These are phyloP conservation scores for Myotis vivesi DNA, from an alignment of 2,797 vertebrate genomes.

Conservation along the genomic window DNA sequence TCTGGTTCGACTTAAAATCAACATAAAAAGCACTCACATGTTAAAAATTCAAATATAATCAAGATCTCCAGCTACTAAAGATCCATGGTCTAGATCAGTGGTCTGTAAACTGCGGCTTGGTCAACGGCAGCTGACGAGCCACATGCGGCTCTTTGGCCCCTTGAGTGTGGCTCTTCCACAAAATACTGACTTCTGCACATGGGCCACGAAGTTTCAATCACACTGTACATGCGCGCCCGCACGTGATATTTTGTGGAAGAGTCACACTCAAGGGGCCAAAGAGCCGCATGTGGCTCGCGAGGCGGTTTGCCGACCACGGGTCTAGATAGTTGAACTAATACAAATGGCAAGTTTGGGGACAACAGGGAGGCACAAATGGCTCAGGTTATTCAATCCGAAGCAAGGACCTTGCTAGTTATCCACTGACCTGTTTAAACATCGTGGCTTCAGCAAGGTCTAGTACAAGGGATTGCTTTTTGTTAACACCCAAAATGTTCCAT, in stretches of 20 bases:
- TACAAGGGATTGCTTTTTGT: neutral
- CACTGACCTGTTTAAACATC: neutral
- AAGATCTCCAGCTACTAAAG: constrained; percentile 30
- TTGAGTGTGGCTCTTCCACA: no score
- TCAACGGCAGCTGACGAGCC: accelerated
- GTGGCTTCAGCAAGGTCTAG: neutral
- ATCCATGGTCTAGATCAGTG: neutral
- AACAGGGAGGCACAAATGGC: neutral
- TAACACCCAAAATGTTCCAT: neutral
- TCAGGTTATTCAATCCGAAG: neutral
- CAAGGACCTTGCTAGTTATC: neutral
- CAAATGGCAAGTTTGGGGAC: neutral
- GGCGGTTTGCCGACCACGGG: neutral
- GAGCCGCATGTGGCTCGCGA: no score
- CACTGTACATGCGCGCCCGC: no score
- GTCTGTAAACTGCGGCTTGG: no score
- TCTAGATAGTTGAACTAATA: constrained; percentile 14
- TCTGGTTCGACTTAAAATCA: constrained; percentile 43
- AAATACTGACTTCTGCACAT: no score
- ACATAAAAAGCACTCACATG: neutral
- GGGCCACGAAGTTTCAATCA: no score
- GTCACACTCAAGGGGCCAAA: no score
- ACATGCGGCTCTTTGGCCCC: no score
- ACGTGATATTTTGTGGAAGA: no score
- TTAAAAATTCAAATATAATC: constrained; percentile 37